Evolutionary conservation across 2,888 invertebrate species (phyloP).

Genomic region (Nemoura dubitans): DNA sequence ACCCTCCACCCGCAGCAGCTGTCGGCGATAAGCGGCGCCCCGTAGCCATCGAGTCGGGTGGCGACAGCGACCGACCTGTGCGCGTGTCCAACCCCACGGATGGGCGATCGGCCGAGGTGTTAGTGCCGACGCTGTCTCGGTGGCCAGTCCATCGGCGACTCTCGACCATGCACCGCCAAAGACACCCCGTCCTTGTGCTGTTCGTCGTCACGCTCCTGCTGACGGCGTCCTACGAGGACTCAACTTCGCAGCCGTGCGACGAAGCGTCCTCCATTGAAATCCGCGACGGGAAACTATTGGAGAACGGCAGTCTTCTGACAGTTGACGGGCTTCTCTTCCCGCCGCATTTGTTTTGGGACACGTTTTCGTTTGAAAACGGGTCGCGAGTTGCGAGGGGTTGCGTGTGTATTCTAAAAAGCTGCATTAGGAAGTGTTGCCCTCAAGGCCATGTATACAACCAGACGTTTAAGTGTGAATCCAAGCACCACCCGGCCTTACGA

Average conservation of each 20-base stretch:
- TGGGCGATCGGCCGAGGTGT: not conserved
- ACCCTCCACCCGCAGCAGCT: not conserved
- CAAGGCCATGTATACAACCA: not conserved
- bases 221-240: not conserved
- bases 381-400: constrained; percentile 55
- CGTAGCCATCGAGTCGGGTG: not conserved
- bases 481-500: not conserved
- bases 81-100: not conserved
- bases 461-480: not conserved
- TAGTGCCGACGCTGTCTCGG: not conserved
- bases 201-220: not conserved
- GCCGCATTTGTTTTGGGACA: constrained; percentile 32
- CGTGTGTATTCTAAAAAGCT: constrained; percentile 58
- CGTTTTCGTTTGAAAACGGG: too few species aligned
- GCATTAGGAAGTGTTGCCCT: constrained; percentile 60
- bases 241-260: not conserved
- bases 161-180: not conserved
- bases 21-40: too few species aligned
- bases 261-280: not conserved
- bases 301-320: constrained; percentile 18
- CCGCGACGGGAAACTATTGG: not conserved
- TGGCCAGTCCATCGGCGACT: not conserved
- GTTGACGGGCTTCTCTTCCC: constrained; percentile 18
- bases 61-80: not conserved
- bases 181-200: not conserved